Conservation (phyloP, 2,888 invertebrate genomes). For the Stenoptilia bipunctidactyla region DNA sequence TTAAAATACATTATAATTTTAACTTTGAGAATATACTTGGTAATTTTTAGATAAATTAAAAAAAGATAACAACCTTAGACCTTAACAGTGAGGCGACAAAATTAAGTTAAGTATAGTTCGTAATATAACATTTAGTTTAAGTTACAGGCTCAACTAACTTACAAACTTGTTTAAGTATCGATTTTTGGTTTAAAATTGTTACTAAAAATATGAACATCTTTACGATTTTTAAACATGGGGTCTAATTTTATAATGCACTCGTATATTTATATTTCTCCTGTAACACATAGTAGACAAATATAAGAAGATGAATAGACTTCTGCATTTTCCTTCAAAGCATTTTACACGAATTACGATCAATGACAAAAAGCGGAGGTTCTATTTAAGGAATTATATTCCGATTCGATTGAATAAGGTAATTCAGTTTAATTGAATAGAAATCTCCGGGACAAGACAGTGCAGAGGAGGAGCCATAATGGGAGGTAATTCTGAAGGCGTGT, state of each 20-base stretch:
- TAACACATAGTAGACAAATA: no score
- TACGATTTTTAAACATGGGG: no score
- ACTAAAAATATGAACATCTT: no score
- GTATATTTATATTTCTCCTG: no score
- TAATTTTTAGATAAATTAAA: neutral
- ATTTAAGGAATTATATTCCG: slow-evolving; percentile 12
- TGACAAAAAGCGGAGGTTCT: slow-evolving; percentile 12
- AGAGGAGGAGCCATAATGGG: slow-evolving; percentile 33
- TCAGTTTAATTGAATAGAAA: slow-evolving; percentile 17
- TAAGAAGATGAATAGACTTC: no score
- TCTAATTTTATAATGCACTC: neutral
- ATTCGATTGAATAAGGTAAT: slow-evolving; percentile 16
- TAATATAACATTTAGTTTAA: no score
- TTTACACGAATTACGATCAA: slow-evolving; percentile 21
- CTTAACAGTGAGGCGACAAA: slow-evolving; percentile 51
- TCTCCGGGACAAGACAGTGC: slow-evolving; percentile 30
- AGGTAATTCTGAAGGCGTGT: slow-evolving; percentile 21
- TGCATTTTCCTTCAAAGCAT: no score
- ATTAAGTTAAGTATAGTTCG: no score
- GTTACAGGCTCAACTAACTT: no score
- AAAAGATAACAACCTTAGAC: slow-evolving; percentile 25
- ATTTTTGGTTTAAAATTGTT: no score
- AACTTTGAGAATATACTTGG: neutral
- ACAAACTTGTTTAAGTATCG: no score
- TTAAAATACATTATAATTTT: slow-evolving; percentile 2